Conservation (phyloP, 2,888 invertebrate genomes). For the Oxycera nigricornis region DNA sequence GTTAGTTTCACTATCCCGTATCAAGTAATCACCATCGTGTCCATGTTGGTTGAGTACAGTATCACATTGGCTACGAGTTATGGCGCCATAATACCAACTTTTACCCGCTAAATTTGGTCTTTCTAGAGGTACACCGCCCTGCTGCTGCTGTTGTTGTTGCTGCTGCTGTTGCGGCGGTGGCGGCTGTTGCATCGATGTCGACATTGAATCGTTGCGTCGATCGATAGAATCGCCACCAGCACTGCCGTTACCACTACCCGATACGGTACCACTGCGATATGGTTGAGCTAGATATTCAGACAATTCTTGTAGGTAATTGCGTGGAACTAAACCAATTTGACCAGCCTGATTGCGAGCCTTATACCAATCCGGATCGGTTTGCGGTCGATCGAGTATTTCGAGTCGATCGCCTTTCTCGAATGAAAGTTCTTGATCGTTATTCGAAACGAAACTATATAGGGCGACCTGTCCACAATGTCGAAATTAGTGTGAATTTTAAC, state of each 20-base stretch:
- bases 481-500: not conserved
- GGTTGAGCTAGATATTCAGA: conserved; percentile 88
- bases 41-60: conserved; percentile 93
- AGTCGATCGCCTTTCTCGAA: conserved; percentile 97
- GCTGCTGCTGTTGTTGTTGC: conserved; percentile 56
- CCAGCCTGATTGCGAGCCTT: conserved; percentile 93
- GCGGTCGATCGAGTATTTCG: conserved; percentile 94
- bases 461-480: conserved; percentile 69
- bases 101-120: conserved; percentile 78
- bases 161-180: conserved; percentile 54
- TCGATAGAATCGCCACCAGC: conserved; percentile 64
- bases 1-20: conserved; percentile 98
- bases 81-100: conserved; percentile 97
- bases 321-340: conserved; percentile 92
- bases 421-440: conserved; percentile 93
- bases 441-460: conserved; percentile 90
- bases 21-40: conserved; percentile 97
- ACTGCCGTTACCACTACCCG: conserved; percentile 59
- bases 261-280: conserved; percentile 68
- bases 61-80: conserved; percentile 96
- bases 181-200: conserved; percentile 51
- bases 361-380: conserved; percentile 98
- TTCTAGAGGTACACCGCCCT: conserved; percentile 63
- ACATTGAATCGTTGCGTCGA: conserved; percentile 62
- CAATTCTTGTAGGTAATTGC: conserved; percentile 92